Conservation (phyloP, 1,140 invertebrate species). For the Mamestra configurata region DNA sequence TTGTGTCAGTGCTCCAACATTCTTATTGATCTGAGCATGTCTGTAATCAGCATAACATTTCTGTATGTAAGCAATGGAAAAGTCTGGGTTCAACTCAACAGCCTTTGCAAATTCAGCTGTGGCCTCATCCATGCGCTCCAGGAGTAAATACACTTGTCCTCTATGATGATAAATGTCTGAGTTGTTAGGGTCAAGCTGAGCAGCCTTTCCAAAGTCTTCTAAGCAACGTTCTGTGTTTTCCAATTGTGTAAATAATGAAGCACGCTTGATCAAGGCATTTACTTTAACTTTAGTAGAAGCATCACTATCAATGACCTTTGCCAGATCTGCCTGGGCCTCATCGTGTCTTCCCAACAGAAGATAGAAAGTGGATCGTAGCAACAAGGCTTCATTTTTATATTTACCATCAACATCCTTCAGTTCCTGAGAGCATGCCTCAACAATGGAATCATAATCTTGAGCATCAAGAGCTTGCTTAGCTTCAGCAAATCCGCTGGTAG, state of each 20-base stretch:
- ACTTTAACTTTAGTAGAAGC: slow-evolving; percentile 90
- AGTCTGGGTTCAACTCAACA: slow-evolving; percentile 93
- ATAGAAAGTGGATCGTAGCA: slow-evolving; percentile 95
- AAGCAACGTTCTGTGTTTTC: slow-evolving; percentile 92
- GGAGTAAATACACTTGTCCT: slow-evolving; percentile 93
- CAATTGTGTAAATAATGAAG: slow-evolving; percentile 94
- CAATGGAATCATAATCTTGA: slow-evolving; percentile 93
- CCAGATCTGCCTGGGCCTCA: slow-evolving; percentile 92
- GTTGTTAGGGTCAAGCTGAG: slow-evolving; percentile 92
- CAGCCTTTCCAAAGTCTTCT: slow-evolving; percentile 93
- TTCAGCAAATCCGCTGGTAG: slow-evolving; percentile 89
- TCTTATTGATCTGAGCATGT: slow-evolving; percentile 89
- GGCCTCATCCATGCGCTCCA: slow-evolving; percentile 94
- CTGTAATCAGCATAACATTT: slow-evolving; percentile 96
- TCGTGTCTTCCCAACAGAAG: slow-evolving; percentile 92
- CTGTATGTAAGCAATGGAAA: slow-evolving; percentile 95
- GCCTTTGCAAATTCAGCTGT: slow-evolving; percentile 95
- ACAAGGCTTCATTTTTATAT: slow-evolving; percentile 90
- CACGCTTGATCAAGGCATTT: slow-evolving; percentile 97
- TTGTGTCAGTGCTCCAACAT: slow-evolving; percentile 86
- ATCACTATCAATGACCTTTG: slow-evolving; percentile 88
- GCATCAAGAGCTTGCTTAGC: slow-evolving; percentile 91
- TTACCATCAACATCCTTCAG: slow-evolving; percentile 87
- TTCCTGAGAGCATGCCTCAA: slow-evolving; percentile 94
- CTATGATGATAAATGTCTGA: slow-evolving; percentile 94